Evolutionary conservation across 1,140 invertebrate genomes (phyloP).

Genomic region (Diprion similis): DNA sequence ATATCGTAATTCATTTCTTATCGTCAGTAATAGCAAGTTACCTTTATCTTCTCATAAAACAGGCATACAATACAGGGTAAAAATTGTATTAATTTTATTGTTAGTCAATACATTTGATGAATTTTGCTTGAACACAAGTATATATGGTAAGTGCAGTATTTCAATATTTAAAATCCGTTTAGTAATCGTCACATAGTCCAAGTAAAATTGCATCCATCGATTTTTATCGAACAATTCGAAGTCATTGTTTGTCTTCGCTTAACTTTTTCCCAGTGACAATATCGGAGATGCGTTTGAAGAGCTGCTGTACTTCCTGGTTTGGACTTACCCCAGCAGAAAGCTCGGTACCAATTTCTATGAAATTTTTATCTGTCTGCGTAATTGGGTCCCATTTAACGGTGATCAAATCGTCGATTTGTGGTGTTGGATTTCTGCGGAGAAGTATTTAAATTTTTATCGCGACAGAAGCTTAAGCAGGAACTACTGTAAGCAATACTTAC

Average conservation of each 20-base stretch:
- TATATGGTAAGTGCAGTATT: too few relatives aligned
- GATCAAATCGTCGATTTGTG: slow-evolving; percentile 40
- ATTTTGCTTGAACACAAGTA: too few relatives aligned
- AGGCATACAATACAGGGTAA: too few relatives aligned
- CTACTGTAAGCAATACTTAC: neutral
- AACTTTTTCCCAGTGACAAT: neutral
- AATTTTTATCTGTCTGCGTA: slow-evolving; percentile 42
- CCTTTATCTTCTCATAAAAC: too few relatives aligned
- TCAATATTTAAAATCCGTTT: too few relatives aligned
- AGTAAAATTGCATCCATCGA: neutral
- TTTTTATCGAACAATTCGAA: too few relatives aligned
- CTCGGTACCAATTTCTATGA: slow-evolving; percentile 46
- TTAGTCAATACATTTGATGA: too few relatives aligned
- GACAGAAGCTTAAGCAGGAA: neutral
- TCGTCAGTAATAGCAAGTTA: too few relatives aligned
- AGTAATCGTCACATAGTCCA: neutral
- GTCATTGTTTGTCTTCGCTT: too few relatives aligned
- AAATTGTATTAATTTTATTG: too few relatives aligned
- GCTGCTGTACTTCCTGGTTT: slow-evolving; percentile 14
- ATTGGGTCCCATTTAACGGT: slow-evolving; percentile 50
- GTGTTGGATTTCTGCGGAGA: slow-evolving; percentile 53
- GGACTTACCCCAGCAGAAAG: slow-evolving; percentile 34
- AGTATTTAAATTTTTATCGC: too few relatives aligned
- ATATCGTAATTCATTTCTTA: too few relatives aligned
- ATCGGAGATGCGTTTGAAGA: neutral